Conservation (phyloP, 1,140 invertebrate species). For the Nephila pilipes region DNA sequence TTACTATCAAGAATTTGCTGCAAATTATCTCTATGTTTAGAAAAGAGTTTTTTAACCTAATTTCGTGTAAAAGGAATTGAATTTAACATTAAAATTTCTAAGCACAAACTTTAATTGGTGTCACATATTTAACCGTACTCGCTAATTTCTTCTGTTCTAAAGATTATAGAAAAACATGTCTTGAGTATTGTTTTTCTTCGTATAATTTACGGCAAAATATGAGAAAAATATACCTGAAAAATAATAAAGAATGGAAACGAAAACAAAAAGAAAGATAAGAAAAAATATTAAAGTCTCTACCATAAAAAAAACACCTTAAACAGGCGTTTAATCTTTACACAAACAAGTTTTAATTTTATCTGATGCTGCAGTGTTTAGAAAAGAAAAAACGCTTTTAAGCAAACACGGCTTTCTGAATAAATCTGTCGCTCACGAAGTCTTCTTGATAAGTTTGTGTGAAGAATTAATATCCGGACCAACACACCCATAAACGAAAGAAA, state of each 20-base stretch:
- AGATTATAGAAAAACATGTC: too few relatives aligned
- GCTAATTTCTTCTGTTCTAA: too few relatives aligned
- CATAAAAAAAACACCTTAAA: neutral
- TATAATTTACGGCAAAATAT: neutral
- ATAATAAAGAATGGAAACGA: too few relatives aligned
- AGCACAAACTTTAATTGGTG: too few relatives aligned
- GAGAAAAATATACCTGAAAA: neutral
- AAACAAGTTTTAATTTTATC: constrained; percentile 1
- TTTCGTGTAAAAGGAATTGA: too few relatives aligned
- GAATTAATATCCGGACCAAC: constrained; percentile 5
- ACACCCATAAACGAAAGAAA: neutral
- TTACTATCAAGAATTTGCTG: too few relatives aligned
- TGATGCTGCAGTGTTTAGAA: neutral
- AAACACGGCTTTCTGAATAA: neutral
- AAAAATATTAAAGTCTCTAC: neutral
- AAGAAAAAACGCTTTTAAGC: neutral
- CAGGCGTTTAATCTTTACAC: neutral
- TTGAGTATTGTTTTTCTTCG: too few relatives aligned
- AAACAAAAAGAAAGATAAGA: neutral
- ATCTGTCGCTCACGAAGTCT: neutral
- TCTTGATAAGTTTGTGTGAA: neutral
- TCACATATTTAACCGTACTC: too few relatives aligned
- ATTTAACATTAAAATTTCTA: too few relatives aligned
- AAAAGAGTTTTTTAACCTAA: too few relatives aligned
- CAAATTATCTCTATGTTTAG: too few relatives aligned